Evolutionary conservation across 64 coral and sea anemone genomes (phyloP).

Genomic region (Anthopleura sola): DNA sequence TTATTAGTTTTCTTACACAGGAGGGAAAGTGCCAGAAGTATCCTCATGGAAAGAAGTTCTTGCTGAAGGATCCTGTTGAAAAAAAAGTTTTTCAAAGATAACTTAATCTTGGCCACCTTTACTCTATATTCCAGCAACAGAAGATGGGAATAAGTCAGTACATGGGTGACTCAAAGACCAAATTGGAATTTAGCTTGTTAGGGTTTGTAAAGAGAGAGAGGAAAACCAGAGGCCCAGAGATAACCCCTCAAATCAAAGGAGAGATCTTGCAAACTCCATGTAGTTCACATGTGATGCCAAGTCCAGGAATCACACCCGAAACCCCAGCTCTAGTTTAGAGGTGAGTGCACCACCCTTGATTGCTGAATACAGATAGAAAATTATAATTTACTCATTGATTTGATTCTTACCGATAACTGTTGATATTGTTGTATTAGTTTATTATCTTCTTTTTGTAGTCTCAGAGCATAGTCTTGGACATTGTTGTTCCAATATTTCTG

Average conservation of each 20-base stretch:
- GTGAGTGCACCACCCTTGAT: background rate
- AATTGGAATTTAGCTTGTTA: background rate
- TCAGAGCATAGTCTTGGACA: conserved; percentile 73
- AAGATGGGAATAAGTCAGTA: too few species aligned
- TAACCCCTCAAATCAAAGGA: too few species aligned
- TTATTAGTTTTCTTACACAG: background rate
- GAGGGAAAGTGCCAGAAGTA: background rate
- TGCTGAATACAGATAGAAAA: too few species aligned
- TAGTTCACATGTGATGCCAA: too few species aligned
- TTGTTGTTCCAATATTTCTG: conserved; percentile 82
- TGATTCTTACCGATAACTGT: conserved; percentile 41
- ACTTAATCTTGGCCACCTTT: too few species aligned
- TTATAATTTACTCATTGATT: too few species aligned
- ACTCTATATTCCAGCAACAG: background rate
- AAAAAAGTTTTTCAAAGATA: background rate
- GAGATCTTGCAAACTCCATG: too few species aligned
- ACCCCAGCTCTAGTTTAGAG: too few species aligned
- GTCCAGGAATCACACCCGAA: too few species aligned
- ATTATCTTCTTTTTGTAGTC: conserved; percentile 69
- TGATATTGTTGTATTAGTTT: conserved; percentile 76
- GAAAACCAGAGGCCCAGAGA: too few species aligned
- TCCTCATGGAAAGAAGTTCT: conserved; percentile 13
- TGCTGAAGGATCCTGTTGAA: conserved; percentile 3
- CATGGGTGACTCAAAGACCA: background rate
- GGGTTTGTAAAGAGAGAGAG: too few species aligned